Conservation (phyloP, 2,888 invertebrate species). For the Orthosia gothica region DNA sequence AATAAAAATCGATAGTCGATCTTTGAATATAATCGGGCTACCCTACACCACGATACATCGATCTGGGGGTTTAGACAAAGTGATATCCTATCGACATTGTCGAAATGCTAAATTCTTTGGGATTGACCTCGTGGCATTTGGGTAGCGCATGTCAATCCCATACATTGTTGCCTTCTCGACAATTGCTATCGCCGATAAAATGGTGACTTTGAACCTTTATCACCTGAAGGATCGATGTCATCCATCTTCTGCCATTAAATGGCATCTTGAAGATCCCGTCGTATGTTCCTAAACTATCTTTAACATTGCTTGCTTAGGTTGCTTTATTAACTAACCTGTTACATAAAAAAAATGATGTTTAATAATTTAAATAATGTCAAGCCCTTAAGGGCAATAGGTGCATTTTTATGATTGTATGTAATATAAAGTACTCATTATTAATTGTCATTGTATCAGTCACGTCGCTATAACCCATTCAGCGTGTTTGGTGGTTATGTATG, state of each 20-base stretch:
- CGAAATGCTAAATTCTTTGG: too few species aligned
- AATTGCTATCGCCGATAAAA: too few species aligned
- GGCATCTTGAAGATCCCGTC: not conserved
- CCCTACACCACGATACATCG: not conserved
- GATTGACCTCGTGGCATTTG: too few species aligned
- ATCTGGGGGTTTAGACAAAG: too few species aligned
- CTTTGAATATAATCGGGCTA: not conserved
- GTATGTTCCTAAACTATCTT: conserved; percentile 15
- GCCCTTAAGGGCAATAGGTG: conserved; percentile 79
- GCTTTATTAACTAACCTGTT: conserved; percentile 39
- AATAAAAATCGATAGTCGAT: not conserved
- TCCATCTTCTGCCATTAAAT: not conserved
- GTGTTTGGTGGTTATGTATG: conserved; percentile 87
- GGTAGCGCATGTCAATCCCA: too few species aligned
- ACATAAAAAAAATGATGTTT: conserved; percentile 71
- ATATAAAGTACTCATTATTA: conserved; percentile 74
- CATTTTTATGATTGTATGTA: conserved; percentile 85
- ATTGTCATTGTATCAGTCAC: conserved; percentile 85
- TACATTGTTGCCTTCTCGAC: too few species aligned
- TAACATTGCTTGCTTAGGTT: conserved; percentile 27
- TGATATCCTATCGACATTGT: too few species aligned
- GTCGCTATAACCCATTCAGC: conserved; percentile 86
- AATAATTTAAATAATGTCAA: conserved; percentile 88
- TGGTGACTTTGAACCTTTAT: not conserved
- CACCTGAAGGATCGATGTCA: not conserved